Base-by-base conservation (phyloP, 2,888 invertebrate genomes). In the Tachystola acroxantha region DNA sequence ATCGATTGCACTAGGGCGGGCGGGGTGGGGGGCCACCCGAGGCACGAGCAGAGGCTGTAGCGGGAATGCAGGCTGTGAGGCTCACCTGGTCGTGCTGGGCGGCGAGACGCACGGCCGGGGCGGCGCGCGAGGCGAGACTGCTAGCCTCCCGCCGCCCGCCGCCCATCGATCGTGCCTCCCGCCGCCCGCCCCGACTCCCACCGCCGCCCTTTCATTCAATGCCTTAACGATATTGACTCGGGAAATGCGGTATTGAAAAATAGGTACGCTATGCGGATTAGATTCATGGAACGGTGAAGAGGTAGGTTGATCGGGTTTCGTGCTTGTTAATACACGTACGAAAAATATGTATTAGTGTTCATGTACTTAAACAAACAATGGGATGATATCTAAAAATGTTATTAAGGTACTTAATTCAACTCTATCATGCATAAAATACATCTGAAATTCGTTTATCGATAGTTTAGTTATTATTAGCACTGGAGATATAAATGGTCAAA, bases 91-190 rank as follows among this genome's bases (percentile, higher is more conserved):
- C 3, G 16, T 3, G 16, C 16, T 16, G 33, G 31, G 22, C 30
- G 36, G 14, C 34, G 32, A 16, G 37, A 64, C 61, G 64, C 60
- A 10, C 29, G 65, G 66, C 57, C 63, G 57, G 62, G 56, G 69
- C 71, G 71, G 73, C 72, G 66, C 66, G 67, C 70, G 68, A 65
- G 60, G 62, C 65, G 63, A 66, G 69, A 72, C 76, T 73, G 74
- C 67, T 70, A 80, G 73, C 77, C 66, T 65, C 64, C 68, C 63
- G 42, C 33, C 53, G 51, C 69, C 75, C 72, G 68, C 74, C 72
- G 59, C 66, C 68, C 71, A 57, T 62, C 70, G 60, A 58, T 47
- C 57, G 53, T 50, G 53, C 55, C 50, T 43, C 51, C 53, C 46
- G 36, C 45, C 43, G 20, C 43, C 46, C 48, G 37, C 46, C 41